phyloP scores from a whole-genome alignment of 2,888 invertebrate genomes.

The Netelia melanura region DNA sequence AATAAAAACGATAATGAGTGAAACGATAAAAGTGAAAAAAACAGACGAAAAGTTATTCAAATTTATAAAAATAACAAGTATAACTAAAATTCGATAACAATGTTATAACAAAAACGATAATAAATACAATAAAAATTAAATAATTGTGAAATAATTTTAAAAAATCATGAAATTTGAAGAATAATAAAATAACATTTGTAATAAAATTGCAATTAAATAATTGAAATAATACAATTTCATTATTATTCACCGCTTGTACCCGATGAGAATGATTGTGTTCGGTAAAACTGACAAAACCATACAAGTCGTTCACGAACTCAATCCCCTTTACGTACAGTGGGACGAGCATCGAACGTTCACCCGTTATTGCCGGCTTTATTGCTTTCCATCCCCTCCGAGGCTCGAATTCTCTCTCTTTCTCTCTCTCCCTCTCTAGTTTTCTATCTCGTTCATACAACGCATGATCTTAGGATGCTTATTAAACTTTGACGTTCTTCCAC shows the following conservation, averaged over 20 bases:
- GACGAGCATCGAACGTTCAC: conserved; percentile 59
- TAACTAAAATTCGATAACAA: too few relatives aligned
- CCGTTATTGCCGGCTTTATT: conserved; percentile 82
- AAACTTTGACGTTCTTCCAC: conserved; percentile 61
- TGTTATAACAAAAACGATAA: too few relatives aligned
- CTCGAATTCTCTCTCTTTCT: not conserved
- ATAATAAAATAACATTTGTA: not conserved
- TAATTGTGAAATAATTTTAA: not conserved
- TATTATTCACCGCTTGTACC: not conserved
- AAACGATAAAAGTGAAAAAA: too few relatives aligned
- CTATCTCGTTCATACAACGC: conserved; percentile 42
- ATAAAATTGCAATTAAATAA: not conserved
- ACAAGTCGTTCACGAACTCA: not conserved
- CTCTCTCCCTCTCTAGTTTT: conserved; percentile 46
- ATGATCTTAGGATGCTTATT: conserved; percentile 66
- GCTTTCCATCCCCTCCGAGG: conserved; percentile 67
- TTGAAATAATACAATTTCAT: not conserved
- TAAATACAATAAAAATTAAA: too few relatives aligned
- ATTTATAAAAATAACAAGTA: too few relatives aligned
- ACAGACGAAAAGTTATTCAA: too few relatives aligned
- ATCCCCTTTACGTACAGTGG: conserved; percentile 28
- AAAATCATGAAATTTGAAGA: too few relatives aligned
- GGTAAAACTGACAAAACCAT: conserved; percentile 45
- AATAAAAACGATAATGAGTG: too few relatives aligned
- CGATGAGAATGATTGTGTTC: not conserved